phyloP scores from a whole-genome alignment of 2,113 vertebrate species.

The Nyctereutes procyonoides region DNA sequence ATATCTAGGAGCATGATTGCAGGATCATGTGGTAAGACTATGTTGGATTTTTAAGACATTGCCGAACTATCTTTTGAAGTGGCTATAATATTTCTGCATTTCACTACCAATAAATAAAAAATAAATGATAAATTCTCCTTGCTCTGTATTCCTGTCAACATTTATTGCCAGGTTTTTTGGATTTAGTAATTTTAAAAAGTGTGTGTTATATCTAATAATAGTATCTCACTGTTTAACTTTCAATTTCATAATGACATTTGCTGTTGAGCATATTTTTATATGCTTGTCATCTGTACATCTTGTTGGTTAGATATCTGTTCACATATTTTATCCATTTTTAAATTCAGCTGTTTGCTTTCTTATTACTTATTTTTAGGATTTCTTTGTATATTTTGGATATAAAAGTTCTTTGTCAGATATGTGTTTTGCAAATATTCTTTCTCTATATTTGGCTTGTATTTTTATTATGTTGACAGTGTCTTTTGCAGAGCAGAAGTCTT shows the following conservation, averaged over 20 bases:
- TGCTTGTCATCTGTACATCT: background rate
- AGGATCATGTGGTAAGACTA: background rate
- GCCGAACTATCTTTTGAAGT: background rate
- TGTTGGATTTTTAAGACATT: background rate
- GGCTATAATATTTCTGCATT: background rate
- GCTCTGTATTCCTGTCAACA: background rate
- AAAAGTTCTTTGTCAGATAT: background rate
- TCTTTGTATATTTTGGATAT: background rate
- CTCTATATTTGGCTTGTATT: background rate
- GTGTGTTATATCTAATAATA: background rate
- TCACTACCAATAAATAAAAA: background rate
- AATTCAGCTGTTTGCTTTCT: background rate
- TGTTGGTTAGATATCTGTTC: background rate
- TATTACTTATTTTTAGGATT: background rate
- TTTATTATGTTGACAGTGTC: background rate
- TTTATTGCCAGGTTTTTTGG: background rate
- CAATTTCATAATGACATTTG: background rate
- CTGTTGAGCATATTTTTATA: background rate
- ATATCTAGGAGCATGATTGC: background rate
- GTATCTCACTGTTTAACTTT: background rate
- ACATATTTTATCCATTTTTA: background rate
- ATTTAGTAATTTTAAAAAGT: background rate
- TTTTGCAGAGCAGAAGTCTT: background rate
- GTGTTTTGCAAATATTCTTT: background rate
- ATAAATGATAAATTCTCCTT: background rate